phyloP scores from a whole-genome alignment of 92 coral and sea anemone species.

The Porites rus region DNA sequence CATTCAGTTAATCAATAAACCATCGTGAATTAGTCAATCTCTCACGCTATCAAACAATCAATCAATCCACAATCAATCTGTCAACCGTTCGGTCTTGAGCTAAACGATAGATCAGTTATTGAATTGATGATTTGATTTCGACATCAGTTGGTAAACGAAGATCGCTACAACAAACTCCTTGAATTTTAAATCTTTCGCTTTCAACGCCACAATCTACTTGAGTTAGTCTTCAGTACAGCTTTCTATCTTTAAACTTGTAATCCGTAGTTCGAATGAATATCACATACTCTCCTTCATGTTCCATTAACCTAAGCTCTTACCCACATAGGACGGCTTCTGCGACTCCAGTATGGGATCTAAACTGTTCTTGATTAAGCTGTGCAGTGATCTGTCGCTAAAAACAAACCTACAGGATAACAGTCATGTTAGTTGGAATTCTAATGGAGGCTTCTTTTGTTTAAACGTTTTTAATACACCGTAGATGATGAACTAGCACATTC shows the following conservation, averaged over 20 bases:
- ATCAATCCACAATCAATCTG: neutral
- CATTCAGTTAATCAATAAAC: no score
- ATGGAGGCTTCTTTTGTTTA: no score
- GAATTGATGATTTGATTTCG: neutral
- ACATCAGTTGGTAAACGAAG: neutral
- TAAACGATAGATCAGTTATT: neutral
- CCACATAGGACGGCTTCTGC: conserved; percentile 78
- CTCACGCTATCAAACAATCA: neutral
- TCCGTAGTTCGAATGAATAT: no score
- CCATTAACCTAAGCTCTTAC: conserved; percentile 40
- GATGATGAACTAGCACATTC: no score
- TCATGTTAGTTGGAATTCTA: neutral
- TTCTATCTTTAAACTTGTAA: no score
- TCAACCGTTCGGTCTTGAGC: neutral
- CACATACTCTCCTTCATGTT: no score
- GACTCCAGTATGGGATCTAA: conserved; percentile 80
- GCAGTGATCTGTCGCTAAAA: conserved; percentile 80
- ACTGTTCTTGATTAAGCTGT: conserved; percentile 74
- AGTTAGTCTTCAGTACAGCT: no score
- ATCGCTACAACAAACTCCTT: no score
- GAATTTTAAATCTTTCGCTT: no score
- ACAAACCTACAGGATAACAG: conserved; percentile 66
- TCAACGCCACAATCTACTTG: no score
- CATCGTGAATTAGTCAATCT: no score
- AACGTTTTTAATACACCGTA: no score